Evolutionary conservation across 2,113 vertebrate species (phyloP).

Genomic region (Alces alces): DNA sequence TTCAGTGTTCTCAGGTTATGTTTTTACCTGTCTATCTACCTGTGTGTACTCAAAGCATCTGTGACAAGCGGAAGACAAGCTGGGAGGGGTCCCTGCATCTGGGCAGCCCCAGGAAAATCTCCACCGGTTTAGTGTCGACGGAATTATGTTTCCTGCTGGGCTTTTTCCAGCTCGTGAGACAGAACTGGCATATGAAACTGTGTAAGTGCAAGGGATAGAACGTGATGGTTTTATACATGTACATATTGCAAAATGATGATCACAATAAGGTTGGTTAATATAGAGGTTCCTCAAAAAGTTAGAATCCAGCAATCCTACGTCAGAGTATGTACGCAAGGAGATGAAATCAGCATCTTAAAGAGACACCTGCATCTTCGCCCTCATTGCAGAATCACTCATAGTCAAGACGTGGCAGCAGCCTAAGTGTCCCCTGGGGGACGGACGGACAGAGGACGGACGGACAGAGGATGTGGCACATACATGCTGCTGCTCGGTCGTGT

Average conservation of each 20-base stretch:
- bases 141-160: background rate
- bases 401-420: fast-evolving
- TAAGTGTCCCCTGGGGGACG: fast-evolving
- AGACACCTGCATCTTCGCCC: fast-evolving
- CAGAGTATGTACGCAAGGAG: fast-evolving
- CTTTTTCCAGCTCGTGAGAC: background rate
- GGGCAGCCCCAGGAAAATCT: background rate
- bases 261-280: fast-evolving
- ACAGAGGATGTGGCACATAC: fast-evolving
- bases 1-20: background rate
- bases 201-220: fast-evolving
- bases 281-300: background rate
- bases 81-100: fast-evolving
- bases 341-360: background rate
- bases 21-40: background rate
- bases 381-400: fast-evolving
- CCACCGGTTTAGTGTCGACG: fast-evolving
- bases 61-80: no score
- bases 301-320: no score
- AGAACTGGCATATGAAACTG: fast-evolving
- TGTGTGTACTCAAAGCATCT: background rate
- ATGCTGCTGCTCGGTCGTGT: background rate
- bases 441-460: fast-evolving
- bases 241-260: fast-evolving
- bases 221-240: fast-evolving